Evolutionary conservation across 2,888 invertebrate genomes (phyloP), one percentile per base, ranked within the genome.

Genomic region (Sympetrum striolatum): DNA sequence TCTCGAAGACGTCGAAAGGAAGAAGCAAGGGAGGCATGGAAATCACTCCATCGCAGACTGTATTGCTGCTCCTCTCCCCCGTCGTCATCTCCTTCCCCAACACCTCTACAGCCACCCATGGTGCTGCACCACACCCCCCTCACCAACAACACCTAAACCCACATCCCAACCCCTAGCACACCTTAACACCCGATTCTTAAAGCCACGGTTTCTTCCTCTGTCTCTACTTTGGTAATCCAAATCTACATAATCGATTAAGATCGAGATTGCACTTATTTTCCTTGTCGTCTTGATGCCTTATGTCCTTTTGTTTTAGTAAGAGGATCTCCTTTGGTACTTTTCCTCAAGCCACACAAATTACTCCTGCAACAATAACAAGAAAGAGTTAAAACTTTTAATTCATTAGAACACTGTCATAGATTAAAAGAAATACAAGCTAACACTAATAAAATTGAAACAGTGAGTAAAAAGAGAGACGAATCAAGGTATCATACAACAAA

Each of bases 11-110:
- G 97, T 92, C 98, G 96, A 95, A 98, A 98, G 92, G 98, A 98
- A 92, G 97, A 97, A 93, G 98, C 96, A 94, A 98, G 98, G 93
- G 97, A 98, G 92, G 97, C 96, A 94, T 98, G 98, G 95, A 98
- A 98, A 95, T 98, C 98, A 94, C 98, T 98, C 98, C 98, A 98
- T 93, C 98, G 96, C 94, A 98, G 96, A 94, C 98, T 97, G 95
- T 98, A 98, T 94, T 98, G 98, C 95, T 98, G 98, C 95, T 96
- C 96, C 93, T 96, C 92, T 91, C 92, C 92, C 73, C 86, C 86
- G 22, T 86, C 91, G 90, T 91, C 80, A 79, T 90, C 81, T 82
- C 91, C 86, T 90, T 86, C 81, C 90, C 91, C 90, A 81, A 35
- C 81, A 39, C 90, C 91, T 81, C 86, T 80, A 39, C 91, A 73